phyloP scores from a whole-genome alignment of 92 coral and sea anemone genomes.

The Scolanthus callimorphus region DNA sequence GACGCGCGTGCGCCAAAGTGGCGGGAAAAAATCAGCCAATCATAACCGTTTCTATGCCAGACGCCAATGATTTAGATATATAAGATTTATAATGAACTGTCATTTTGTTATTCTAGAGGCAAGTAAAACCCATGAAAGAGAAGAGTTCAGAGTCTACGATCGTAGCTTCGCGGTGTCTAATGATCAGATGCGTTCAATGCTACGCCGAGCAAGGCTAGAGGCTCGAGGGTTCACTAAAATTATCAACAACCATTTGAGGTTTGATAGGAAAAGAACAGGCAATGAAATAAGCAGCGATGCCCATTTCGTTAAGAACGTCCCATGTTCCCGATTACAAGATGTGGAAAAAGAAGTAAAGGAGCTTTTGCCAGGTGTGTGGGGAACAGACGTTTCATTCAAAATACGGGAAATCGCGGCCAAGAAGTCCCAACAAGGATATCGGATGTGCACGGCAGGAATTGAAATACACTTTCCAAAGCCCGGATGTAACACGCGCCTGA shows the following conservation, averaged over 20 bases:
- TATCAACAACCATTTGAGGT: neutral
- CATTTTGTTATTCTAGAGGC: too few species aligned
- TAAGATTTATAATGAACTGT: too few species aligned
- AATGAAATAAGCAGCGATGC: neutral
- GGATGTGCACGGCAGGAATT: slow-evolving; percentile 29
- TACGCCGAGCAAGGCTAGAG: slow-evolving; percentile 9
- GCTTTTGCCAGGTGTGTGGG: slow-evolving; percentile 23
- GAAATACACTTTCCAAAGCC: slow-evolving; percentile 27
- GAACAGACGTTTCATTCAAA: slow-evolving; percentile 6
- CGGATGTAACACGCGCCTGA: neutral
- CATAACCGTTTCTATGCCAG: too few species aligned
- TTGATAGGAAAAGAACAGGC: neutral
- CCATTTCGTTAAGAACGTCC: slow-evolving; percentile 14
- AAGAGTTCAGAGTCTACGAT: slow-evolving; percentile 31
- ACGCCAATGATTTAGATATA: too few species aligned
- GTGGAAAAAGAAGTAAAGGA: slow-evolving; percentile 30
- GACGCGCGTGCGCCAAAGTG: too few species aligned
- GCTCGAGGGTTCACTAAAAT: slow-evolving; percentile 24
- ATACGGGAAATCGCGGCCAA: slow-evolving; percentile 15
- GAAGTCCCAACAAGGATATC: neutral
- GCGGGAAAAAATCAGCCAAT: too few species aligned
- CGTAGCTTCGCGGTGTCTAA: slow-evolving; percentile 8
- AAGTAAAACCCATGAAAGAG: slow-evolving; percentile 12
- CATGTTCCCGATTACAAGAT: slow-evolving; percentile 15
- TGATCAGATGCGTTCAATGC: slow-evolving; percentile 7